phyloP scores from a whole-genome alignment of 2,113 vertebrate species.

The Mus pahari region DNA sequence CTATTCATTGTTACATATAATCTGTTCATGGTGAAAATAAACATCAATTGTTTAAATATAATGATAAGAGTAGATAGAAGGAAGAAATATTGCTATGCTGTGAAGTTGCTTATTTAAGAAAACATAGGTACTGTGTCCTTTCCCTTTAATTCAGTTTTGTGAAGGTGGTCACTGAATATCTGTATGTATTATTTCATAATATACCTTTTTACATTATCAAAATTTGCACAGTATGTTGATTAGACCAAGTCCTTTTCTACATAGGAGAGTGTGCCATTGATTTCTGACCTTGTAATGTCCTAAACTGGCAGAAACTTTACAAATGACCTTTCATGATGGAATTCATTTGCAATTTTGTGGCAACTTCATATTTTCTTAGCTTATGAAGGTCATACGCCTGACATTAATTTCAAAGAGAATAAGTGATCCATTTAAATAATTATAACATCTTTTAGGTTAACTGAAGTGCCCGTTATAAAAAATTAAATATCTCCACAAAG shows the following conservation, averaged over 20 bases:
- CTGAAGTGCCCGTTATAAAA: neutral
- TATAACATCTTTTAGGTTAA: slow-evolving; percentile 30
- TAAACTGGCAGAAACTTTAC: slow-evolving; percentile 78
- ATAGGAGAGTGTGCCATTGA: slow-evolving; percentile 73
- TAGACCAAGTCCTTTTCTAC: slow-evolving; percentile 59
- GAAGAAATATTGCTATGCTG: neutral
- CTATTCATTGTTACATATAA: slow-evolving; percentile 1
- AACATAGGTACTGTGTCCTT: slow-evolving; percentile 60
- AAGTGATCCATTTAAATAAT: slow-evolving; percentile 58
- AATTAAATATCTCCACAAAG: neutral
- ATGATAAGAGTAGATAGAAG: slow-evolving; percentile 47
- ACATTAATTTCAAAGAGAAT: slow-evolving; percentile 76
- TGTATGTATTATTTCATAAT: slow-evolving; percentile 72
- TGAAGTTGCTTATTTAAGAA: slow-evolving; percentile 40
- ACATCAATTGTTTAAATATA: slow-evolving; percentile 58
- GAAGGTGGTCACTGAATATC: slow-evolving; percentile 41
- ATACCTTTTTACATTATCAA: slow-evolving; percentile 78
- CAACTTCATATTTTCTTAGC: slow-evolving; percentile 67
- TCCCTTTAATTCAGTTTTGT: slow-evolving; percentile 74
- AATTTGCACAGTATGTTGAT: neutral
- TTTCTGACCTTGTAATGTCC: slow-evolving; percentile 82
- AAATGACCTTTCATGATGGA: slow-evolving; percentile 81
- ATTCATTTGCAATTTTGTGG: slow-evolving; percentile 78
- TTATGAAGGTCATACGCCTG: slow-evolving; percentile 34
- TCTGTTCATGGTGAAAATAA: slow-evolving; percentile 26